Percentiles rank a stretch among this genome's conserved stretches.
These are phyloP conservation scores for Tinea trinotella DNA, from an alignment of 2,888 invertebrate species.

Conservation along the genomic window DNA sequence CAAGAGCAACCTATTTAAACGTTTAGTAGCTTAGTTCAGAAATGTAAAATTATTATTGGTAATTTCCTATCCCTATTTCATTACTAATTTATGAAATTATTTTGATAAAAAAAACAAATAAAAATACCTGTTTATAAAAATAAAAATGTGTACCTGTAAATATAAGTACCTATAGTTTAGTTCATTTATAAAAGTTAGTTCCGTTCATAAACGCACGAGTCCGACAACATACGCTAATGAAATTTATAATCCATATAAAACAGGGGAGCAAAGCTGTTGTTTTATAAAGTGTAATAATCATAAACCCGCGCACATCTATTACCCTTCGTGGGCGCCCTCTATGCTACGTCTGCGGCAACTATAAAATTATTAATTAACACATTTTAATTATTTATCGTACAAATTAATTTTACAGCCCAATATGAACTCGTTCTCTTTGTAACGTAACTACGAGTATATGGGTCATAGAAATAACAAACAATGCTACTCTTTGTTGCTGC, in stretches of 20 bases:
- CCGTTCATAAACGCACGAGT: conserved; percentile 19
- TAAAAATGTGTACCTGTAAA: no score
- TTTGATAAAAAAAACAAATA: no score
- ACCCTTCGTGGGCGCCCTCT: conserved; percentile 4
- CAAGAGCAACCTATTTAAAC: no score
- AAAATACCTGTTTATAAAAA: no score
- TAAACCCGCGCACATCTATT: conserved; percentile 35
- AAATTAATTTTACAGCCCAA: background rate
- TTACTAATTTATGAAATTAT: no score
- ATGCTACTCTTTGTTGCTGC: background rate
- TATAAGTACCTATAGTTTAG: no score
- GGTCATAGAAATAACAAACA: background rate
- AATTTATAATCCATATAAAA: conserved; percentile 64
- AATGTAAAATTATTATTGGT: no score
- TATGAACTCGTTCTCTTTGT: background rate
- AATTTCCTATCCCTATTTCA: no score
- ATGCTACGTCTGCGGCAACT: conserved; percentile 9
- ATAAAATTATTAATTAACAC: conserved; percentile 17
- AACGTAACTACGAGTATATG: background rate
- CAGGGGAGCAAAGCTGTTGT: conserved; percentile 40
- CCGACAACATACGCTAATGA: conserved; percentile 59
- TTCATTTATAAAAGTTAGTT: background rate
- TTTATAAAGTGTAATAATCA: conserved; percentile 68
- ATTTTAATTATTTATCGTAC: conserved; percentile 20
- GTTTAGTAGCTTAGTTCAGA: no score